Percentiles rank a stretch among this genome's conserved stretches.
Conservation (phyloP, 2,888 invertebrate species). For the Lasioglossum pauxillum region DNA sequence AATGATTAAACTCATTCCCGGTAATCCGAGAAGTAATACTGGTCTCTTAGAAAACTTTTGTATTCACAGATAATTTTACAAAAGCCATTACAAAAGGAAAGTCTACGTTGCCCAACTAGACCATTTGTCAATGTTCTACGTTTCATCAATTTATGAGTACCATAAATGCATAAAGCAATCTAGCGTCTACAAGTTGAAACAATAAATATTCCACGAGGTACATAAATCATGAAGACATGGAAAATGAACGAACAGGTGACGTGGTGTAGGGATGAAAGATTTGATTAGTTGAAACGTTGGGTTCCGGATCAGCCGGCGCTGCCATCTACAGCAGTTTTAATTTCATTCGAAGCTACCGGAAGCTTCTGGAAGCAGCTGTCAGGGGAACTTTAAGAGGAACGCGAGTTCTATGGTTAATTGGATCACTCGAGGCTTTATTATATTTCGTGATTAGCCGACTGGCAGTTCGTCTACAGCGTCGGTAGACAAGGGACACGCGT, state of each 20-base stretch:
- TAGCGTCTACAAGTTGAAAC: background rate
- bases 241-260: slow-evolving; percentile 1
- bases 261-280: background rate
- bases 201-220: background rate
- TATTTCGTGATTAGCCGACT: slow-evolving; percentile 19
- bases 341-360: background rate
- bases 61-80: too few relatives aligned
- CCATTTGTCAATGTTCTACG: background rate
- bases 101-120: background rate
- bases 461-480: background rate
- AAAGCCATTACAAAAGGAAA: too few relatives aligned
- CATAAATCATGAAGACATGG: background rate
- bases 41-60: too few relatives aligned
- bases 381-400: background rate
- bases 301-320: background rate
- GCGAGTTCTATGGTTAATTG: background rate
- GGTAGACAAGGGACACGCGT: background rate
- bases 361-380: background rate
- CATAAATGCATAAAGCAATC: background rate
- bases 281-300: background rate
- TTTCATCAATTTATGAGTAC: background rate
- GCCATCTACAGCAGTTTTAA: background rate
- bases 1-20: too few relatives aligned
- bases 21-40: too few relatives aligned
- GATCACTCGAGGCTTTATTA: slow-evolving; percentile 25